Base-by-base conservation (phyloP, 2,113 vertebrate species). In the Pao palembangensis region DNA sequence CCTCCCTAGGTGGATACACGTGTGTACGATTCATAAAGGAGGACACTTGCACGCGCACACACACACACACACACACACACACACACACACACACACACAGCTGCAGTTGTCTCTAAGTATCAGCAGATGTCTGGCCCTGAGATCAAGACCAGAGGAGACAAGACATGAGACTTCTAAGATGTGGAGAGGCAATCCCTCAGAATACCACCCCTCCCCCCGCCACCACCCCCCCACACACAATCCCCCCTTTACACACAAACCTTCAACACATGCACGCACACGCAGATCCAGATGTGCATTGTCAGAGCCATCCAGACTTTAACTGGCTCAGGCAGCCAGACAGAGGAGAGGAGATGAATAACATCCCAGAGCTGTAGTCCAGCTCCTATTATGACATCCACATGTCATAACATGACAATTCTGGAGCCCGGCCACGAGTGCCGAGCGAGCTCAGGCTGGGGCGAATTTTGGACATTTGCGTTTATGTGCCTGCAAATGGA, bases 91-190 rank as follows among this genome's bases (percentile, higher is more conserved):
- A 65, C 44, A 28, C 60, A 31, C 52, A 58, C 43, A 89, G 85
- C 85, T 90, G 87, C 82, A 80, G 76, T 76, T 62, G 77, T 78
- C 76, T 85, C 55, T 87, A 88, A 91, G 79, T 67, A 83, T 78
- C 88, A 85, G 79, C 90, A 91, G 80, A 91, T 90, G 89, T 90
- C 86, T 90, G 88, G 88, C 88, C 65, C 71, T 57, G 63, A 89
- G 88, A 90, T 89, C 87, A 90, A 89, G 84, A 85, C 83, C 60
- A 74, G 64, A 66, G 75, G 73, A 85, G 71, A 87, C 72, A 73
- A 76, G 80, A 76, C 81, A 88, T 76, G 84, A 80, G 80, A 86
- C 79, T 70, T 85, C 72, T 89, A 64, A 85, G 83, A 89, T 91
- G 85, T 85, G 83, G 75, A 77, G 73, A 79, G 76, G 83, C 79